Evolutionary conservation across 2,888 invertebrate species (phyloP), one percentile per base, ranked within the genome.

Genomic region (Celastrina argiolus): DNA sequence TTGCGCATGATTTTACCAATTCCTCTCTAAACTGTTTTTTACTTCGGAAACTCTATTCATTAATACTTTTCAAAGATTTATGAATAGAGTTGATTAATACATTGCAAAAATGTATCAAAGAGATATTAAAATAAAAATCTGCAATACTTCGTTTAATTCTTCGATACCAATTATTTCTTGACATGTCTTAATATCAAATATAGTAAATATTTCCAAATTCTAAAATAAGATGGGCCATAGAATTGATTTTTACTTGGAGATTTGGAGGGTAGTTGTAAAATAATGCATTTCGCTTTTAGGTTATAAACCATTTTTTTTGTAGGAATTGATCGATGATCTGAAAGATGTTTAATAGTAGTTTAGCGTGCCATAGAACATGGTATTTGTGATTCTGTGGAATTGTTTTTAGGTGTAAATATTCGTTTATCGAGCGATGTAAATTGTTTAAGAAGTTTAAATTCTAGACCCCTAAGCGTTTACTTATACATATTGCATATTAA

Each of bases 351-450:
- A 72, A 72, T 69, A 69, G 66, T 72, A 68, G 68, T 59, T 68
- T 66, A 45, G 73, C 65, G 78, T 80, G 80, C 78, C 80, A 80
- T 79, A 77, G 58, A 45, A 73, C 73, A 70, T 66, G 69, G 71
- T 74, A 73, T 70, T 74, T 71, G 76, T 77, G 72, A 74, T 81
- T 81, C 74, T 75, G 78, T 76, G 77, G 78, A 78, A 77, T 80
- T 80, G 76, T 75, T 76, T 79, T 76, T 74, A 78, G 78, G 76
- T 90, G 89, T 90, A 90, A 82, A 90, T 90, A 89, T 86, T 88
- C 83, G 80, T 75, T 67, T 77, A 74, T 79, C 77, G 78, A 18
- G 59, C 58, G 77, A 79, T 87, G 87, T 85, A 87, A 83, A 84
- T 82, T 84, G 79, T 84, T 84, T 81, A 81, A 79, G 78, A 74